phyloP scores from a whole-genome alignment of 1,140 invertebrate species.

The Drosophila equinoxialis region DNA sequence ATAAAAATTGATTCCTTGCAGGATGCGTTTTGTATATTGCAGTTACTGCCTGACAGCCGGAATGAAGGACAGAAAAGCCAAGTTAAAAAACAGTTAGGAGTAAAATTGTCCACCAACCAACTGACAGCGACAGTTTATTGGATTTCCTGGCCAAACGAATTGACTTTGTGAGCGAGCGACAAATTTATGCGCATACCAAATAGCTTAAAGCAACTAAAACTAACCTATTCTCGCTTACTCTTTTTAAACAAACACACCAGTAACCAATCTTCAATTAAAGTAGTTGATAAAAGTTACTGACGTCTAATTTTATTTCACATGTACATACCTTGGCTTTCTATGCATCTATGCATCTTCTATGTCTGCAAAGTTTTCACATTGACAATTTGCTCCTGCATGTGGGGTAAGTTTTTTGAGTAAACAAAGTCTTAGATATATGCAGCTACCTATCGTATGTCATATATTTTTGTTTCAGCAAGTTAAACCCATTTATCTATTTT shows the following conservation, averaged over 20 bases:
- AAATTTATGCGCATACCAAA: conserved; percentile 17
- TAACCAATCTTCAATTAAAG: not conserved
- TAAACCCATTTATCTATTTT: too few species aligned
- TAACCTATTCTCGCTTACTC: not conserved
- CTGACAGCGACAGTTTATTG: conserved; percentile 23
- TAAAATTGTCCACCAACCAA: conserved; percentile 8
- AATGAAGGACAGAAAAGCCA: conserved; percentile 2
- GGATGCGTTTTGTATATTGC: conserved; percentile 19
- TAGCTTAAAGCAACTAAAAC: not conserved
- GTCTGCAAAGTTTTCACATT: not conserved
- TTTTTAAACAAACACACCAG: conserved; percentile 6
- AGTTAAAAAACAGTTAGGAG: not conserved
- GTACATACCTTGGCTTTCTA: too few species aligned
- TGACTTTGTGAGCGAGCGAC: conserved; percentile 7
- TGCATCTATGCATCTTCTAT: too few species aligned
- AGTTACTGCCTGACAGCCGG: conserved; percentile 3
- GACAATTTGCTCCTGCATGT: not conserved
- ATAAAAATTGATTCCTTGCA: conserved; percentile 3
- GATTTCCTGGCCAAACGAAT: conserved; percentile 19
- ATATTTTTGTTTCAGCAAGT: too few species aligned
- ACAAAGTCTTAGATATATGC: not conserved
- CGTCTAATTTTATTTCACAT: not conserved
- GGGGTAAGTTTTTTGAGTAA: not conserved
- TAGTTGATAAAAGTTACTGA: too few species aligned
- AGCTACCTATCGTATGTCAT: not conserved